Conservation (phyloP, 2,888 invertebrate genomes). For the Holacanthella duospinosa region DNA sequence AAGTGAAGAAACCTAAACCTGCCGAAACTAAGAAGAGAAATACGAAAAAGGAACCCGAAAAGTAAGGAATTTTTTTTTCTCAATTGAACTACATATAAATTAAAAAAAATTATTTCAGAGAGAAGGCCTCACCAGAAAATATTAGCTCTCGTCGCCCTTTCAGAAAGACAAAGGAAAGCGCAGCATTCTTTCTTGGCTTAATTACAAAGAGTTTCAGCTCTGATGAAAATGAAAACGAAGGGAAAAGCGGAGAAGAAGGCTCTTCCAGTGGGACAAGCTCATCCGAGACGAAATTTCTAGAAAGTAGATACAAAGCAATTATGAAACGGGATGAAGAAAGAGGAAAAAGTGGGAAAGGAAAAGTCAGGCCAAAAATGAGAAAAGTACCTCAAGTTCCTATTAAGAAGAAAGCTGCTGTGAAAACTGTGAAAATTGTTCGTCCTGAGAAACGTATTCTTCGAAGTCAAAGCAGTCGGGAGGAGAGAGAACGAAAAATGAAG, state of each 20-base stretch:
- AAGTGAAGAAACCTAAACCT: not conserved
- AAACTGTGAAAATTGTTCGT: conserved; percentile 1
- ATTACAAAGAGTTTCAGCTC: conserved; percentile 57
- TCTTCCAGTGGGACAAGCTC: conserved; percentile 29
- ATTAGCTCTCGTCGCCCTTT: conserved; percentile 38
- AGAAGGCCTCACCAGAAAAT: conserved; percentile 9
- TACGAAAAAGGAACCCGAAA: not conserved
- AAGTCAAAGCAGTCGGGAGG: conserved; percentile 20
- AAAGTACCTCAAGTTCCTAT: conserved; percentile 11
- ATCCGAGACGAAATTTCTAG: conserved; percentile 35
- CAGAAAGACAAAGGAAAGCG: conserved; percentile 64
- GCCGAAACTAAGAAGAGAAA: not conserved
- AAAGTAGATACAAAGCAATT: conserved; percentile 34
- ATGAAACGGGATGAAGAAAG: conserved; percentile 26
- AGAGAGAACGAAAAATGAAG: not conserved
- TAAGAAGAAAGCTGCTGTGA: conserved; percentile 5
- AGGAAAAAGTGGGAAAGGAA: conserved; percentile 1
- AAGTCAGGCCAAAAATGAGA: conserved; percentile 8
- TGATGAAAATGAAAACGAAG: conserved; percentile 52
- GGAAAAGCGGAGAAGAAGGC: conserved; percentile 38
- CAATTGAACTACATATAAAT: no score
- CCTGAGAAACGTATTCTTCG: conserved; percentile 18
- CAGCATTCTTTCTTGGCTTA: conserved; percentile 62
- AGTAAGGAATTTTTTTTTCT: not conserved
- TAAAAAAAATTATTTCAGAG: conserved; percentile 2